Evolutionary conservation across 2,797 vertebrate species (phyloP).

Genomic region (Tympanoctomys barrerae): DNA sequence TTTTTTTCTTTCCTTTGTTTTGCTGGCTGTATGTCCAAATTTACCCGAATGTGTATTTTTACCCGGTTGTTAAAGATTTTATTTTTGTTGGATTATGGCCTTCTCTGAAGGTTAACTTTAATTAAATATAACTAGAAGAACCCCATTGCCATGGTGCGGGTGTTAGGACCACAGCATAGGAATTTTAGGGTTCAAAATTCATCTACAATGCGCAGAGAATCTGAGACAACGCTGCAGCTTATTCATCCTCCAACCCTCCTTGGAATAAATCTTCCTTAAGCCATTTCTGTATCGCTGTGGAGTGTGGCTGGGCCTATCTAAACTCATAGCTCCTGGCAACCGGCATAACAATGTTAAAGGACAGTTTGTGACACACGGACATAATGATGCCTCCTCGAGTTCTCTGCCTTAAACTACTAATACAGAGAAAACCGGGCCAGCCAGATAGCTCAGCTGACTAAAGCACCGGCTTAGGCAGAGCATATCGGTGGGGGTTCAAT

Average conservation of each 20-base stretch:
- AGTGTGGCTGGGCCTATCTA: too few species aligned
- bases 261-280: too few species aligned
- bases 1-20: background rate
- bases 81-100: background rate
- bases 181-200: background rate
- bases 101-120: background rate
- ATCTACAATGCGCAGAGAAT: background rate
- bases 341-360: background rate
- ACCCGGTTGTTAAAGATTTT: background rate
- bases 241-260: background rate
- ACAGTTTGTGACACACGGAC: too few species aligned
- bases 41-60: background rate
- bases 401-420: background rate
- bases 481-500: too few species aligned
- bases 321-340: background rate
- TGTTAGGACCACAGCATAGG: background rate
- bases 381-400: background rate
- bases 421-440: background rate
- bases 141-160: background rate
- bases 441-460: too few species aligned
- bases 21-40: background rate
- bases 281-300: too few species aligned
- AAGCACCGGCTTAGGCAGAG: too few species aligned
- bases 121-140: background rate
- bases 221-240: background rate